Evolutionary conservation across 2,797 vertebrate genomes (phyloP).

Genomic region (Sternotherus odoratus): DNA sequence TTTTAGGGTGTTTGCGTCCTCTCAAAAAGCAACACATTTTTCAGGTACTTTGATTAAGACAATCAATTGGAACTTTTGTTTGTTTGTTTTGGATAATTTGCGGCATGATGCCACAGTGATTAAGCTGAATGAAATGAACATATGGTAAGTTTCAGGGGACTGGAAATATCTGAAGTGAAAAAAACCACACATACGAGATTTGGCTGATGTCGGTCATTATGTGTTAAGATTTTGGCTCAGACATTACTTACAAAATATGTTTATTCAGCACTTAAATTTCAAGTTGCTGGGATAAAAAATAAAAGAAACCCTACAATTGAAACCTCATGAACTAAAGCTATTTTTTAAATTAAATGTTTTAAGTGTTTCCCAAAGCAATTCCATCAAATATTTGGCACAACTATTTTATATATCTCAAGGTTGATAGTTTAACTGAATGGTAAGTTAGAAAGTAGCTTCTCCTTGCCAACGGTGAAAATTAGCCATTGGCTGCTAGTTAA

Average conservation of each 20-base stretch:
- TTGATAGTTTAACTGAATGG: neutral
- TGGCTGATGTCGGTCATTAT: constrained; percentile 19
- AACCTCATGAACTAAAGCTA: constrained; percentile 7
- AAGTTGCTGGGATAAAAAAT: constrained; percentile 36
- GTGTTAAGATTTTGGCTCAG: constrained; percentile 54
- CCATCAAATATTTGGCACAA: constrained; percentile 4
- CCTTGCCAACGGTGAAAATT: constrained; percentile 3
- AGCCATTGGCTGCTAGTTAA: neutral
- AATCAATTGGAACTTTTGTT: constrained; percentile 60
- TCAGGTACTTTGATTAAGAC: constrained; percentile 37
- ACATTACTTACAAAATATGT: constrained; percentile 54
- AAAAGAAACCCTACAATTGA: constrained; percentile 20
- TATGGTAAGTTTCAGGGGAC: constrained; percentile 50
- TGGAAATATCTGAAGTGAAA: constrained; percentile 36
- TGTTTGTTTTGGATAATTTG: constrained; percentile 30
- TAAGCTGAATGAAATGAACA: constrained; percentile 52
- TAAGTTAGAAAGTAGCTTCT: constrained; percentile 12
- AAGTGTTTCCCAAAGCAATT: constrained; percentile 17
- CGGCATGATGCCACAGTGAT: constrained; percentile 46
- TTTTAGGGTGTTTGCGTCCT: constrained; percentile 28
- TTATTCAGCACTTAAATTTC: constrained; percentile 67
- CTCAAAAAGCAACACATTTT: constrained; percentile 45
- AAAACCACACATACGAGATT: neutral
- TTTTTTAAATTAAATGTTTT: constrained; percentile 30
- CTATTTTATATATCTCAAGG: constrained; percentile 31